A percentile compares a stretch with the other conserved stretches of the same genome.
These are phyloP conservation scores for Gnathonemus echidnorhynchus DNA, from an alignment of 2,113 vertebrate species.

Conservation along the genomic window DNA sequence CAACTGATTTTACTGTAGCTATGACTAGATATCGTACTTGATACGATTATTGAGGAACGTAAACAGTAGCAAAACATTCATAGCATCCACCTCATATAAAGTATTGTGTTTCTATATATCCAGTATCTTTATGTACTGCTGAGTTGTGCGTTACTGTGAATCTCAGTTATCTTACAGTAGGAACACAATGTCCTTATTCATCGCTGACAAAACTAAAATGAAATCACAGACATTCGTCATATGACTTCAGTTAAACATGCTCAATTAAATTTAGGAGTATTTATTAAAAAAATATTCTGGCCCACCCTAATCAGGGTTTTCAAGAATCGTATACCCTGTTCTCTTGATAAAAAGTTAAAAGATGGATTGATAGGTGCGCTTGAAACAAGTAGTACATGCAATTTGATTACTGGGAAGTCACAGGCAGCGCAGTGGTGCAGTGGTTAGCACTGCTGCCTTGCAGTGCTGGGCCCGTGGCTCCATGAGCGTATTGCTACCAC, in stretches of 20 bases:
- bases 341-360: background rate
- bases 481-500: background rate
- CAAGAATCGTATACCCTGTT: background rate
- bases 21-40: background rate
- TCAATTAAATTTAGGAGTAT: background rate
- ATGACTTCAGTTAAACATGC: background rate
- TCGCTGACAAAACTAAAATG: background rate
- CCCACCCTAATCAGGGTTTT: background rate
- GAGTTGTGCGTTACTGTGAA: background rate
- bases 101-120: background rate
- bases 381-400: background rate
- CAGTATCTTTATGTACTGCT: background rate
- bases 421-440: background rate
- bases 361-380: background rate
- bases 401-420: background rate
- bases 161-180: background rate
- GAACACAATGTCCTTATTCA: background rate
- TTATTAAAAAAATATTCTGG: background rate
- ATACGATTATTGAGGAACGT: background rate
- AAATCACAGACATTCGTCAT: background rate
- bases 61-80: background rate
- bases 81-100: background rate
- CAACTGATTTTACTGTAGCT: background rate
- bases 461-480: background rate
- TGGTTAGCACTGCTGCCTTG: background rate